These are phyloP conservation scores for Tholera decimalis DNA, from an alignment of 2,888 invertebrate species.

Conservation along the genomic window DNA sequence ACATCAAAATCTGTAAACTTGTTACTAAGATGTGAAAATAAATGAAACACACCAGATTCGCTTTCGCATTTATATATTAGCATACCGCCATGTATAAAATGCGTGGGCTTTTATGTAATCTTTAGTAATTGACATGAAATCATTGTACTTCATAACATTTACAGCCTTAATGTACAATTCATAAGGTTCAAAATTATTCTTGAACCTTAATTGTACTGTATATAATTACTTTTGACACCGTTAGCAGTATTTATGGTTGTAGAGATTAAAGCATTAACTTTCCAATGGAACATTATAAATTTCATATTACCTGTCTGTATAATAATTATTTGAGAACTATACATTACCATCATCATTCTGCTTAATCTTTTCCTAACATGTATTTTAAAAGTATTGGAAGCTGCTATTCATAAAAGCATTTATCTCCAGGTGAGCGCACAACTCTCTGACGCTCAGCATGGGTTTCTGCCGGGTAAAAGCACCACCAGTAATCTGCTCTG, in stretches of 20 bases:
- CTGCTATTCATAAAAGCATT: no score
- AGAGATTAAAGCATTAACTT: slow-evolving; percentile 40
- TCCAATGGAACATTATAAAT: slow-evolving; percentile 32
- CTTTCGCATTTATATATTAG: slow-evolving; percentile 45
- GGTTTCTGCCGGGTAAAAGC: no score
- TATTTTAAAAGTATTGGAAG: no score
- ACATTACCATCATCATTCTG: no score
- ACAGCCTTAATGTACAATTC: slow-evolving; percentile 17
- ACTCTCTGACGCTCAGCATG: no score
- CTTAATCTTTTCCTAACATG: no score
- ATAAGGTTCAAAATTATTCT: slow-evolving; percentile 32
- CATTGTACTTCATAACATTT: slow-evolving; percentile 22
- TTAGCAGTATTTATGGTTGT: slow-evolving; percentile 27
- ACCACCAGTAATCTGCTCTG: no score
- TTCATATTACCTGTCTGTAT: neutral
- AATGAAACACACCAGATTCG: slow-evolving; percentile 17
- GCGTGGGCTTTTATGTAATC: slow-evolving; percentile 39
- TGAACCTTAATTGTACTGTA: slow-evolving; percentile 16
- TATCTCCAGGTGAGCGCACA: no score
- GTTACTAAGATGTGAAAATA: slow-evolving; percentile 10
- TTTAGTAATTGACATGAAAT: slow-evolving; percentile 44
- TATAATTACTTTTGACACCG: slow-evolving; percentile 38
- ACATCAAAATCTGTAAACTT: slow-evolving; percentile 1
- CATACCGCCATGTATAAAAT: slow-evolving; percentile 31
- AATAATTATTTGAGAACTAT: neutral